Evolutionary conservation across 2,113 vertebrate genomes (phyloP), one percentile per base, ranked within the genome.

Genomic region (Asarcornis scutulata): DNA sequence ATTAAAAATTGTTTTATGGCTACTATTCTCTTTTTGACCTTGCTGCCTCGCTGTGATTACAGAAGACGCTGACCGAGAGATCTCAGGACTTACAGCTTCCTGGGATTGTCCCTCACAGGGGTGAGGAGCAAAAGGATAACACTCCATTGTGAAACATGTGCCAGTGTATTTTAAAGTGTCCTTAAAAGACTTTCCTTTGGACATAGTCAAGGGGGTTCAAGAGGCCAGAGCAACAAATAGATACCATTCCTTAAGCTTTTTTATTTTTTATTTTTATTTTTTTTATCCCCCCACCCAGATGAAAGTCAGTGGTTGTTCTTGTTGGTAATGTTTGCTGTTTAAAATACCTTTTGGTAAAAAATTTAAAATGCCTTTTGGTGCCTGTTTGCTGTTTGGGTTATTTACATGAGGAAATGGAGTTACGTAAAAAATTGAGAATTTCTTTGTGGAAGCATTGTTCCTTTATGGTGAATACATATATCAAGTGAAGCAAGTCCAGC

Each of bases 161-260:
- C 76, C 58, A 58, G n/a, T 91, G 13, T 89, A 66, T 86, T 93
- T 90, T 81, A 6, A 22, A 93, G 44, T 93, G 92, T 95, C 92
- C 95, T 96, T 92, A 95, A 91, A 97, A 91, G 80, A 93, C 95
- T 95, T 96, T 78, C 80, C 69, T 88, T 93, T 79, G 66, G 62
- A 75, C 50, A 76, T 62, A 86, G 60, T 55, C 0, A 0, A 83
- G 80, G 64, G 62, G 22, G 64, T 90, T 86, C 62, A 91, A 93
- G 86, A 92, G 88, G 58, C 38, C 66, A 92, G 80, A 94, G 73
- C 73, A 85, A 67, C 63, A 86, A 90, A 91, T 17, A 72, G 44
- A 29, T 86, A 90, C 34, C 62, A 46, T 36, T 92, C 50, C 25
- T 92, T 78, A 90, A 93, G 38, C 26, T 68, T 60, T 76, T 64